Evolutionary conservation across 2,797 vertebrate genomes (phyloP).

Genomic region (Phataginus tricuspis): DNA sequence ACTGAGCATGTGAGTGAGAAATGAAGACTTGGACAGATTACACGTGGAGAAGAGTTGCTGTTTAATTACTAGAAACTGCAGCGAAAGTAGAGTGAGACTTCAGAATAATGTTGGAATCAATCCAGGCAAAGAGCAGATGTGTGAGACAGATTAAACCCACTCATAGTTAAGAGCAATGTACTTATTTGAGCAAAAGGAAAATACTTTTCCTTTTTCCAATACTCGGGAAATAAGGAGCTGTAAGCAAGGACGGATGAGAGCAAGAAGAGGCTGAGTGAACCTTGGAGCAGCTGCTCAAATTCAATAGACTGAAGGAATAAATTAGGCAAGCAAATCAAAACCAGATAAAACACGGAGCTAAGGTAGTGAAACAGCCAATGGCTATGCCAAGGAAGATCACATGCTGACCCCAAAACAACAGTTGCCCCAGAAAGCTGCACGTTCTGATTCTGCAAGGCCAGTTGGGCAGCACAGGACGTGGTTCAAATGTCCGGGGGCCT

Average conservation of each 20-base stretch:
- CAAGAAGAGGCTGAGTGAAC: neutral
- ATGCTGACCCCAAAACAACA: neutral
- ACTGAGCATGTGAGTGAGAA: neutral
- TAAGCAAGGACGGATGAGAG: neutral
- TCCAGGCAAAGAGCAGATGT: neutral
- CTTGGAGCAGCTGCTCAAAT: neutral
- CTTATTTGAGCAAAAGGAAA: constrained; percentile 10
- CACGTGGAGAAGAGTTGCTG: neutral
- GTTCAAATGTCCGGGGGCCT: neutral
- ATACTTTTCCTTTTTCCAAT: neutral
- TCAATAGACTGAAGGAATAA: neutral
- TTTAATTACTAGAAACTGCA: neutral
- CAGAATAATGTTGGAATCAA: neutral
- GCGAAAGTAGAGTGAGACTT: neutral
- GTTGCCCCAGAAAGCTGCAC: neutral
- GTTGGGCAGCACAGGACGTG: neutral
- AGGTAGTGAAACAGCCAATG: neutral
- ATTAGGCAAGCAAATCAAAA: neutral
- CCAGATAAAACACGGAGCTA: neutral
- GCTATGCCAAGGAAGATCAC: neutral
- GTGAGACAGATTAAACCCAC: neutral
- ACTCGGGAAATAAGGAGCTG: neutral
- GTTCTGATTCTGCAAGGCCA: neutral
- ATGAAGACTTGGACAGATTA: neutral
- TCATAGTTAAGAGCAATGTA: neutral